phyloP scores from a whole-genome alignment of 2,797 vertebrate species.

The Mus minutoides region DNA sequence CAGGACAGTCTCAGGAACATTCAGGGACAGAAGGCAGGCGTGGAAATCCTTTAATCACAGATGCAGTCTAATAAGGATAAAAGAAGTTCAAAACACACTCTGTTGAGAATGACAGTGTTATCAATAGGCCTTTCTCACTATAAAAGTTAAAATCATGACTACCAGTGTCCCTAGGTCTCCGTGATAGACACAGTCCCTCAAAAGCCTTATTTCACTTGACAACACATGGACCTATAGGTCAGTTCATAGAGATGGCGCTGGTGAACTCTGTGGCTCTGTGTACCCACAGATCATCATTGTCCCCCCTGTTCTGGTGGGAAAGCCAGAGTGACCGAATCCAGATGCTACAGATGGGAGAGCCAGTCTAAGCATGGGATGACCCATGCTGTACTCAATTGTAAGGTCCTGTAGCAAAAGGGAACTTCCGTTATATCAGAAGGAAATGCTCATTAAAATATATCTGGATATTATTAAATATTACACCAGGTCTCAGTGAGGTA shows the following conservation, averaged over 20 bases:
- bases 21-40: not conserved
- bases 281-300: not conserved
- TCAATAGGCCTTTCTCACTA: too few relatives aligned
- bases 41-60: not conserved
- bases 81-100: not conserved
- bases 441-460: not conserved
- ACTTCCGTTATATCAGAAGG: not conserved
- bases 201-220: not conserved
- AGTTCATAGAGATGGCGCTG: not conserved
- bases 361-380: not conserved
- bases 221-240: not conserved
- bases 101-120: not conserved
- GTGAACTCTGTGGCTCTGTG: not conserved
- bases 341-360: fast-evolving
- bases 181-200: fast-evolving
- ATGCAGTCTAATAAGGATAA: not conserved
- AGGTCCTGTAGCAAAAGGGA: not conserved
- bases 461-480: not conserved
- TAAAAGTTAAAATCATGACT: not conserved
- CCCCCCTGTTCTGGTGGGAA: not conserved
- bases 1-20: not conserved
- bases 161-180: not conserved
- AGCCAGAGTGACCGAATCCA: not conserved
- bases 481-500: not conserved
- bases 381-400: fast-evolving